Base-by-base conservation (phyloP, 1,140 invertebrate genomes). In the Orchesella cincta region DNA sequence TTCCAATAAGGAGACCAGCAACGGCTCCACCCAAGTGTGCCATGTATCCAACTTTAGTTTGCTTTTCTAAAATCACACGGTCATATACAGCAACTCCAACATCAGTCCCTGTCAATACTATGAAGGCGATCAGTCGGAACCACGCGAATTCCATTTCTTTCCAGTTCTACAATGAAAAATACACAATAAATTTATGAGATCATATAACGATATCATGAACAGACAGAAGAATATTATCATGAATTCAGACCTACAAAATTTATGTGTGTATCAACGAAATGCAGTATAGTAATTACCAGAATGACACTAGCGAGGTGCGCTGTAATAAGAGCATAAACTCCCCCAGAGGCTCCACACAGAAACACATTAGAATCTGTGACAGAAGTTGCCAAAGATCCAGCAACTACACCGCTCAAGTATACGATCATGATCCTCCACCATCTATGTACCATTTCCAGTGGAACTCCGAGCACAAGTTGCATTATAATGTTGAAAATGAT, bases 281-380 rank as follows among this genome's bases (percentile, higher is more conserved):
- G 39, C 29, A 5, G 23, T 31, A n/a, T 31, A 26, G 23, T 73
- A 77, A 84, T 88, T 85, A 94, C 94, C 90, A 98, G 91, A 79
- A 98, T 90, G 51, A 99, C 93, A 28, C 94, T 97, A 20, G 97
- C 94, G 52, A 99, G 89, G 84, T 99, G 97, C 18, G 96, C 97
- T 0, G 96, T 92, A 28, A 99, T 94, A 3, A 99, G 83, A 3
- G 97, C 94, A 85, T 99, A 99, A 0, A 97, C 96, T 0, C 97
- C 71, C 14, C 96, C 97, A 46, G 95, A 97, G 5, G 97, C 97
- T 29, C 97, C 97, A 16, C 95, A 96, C 1, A 99, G 86, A 81
- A 89, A 95, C 0, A 95, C 93, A 54, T 86, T 84, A 0, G 95
- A 94, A 87, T 97, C 96, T 5, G 92, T 90, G 1, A 98, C 88